Percentiles rank a stretch among this genome's conserved stretches.
Evolutionary conservation across 1,140 invertebrate genomes (phyloP).

Genomic region (Euwallacea similis): DNA sequence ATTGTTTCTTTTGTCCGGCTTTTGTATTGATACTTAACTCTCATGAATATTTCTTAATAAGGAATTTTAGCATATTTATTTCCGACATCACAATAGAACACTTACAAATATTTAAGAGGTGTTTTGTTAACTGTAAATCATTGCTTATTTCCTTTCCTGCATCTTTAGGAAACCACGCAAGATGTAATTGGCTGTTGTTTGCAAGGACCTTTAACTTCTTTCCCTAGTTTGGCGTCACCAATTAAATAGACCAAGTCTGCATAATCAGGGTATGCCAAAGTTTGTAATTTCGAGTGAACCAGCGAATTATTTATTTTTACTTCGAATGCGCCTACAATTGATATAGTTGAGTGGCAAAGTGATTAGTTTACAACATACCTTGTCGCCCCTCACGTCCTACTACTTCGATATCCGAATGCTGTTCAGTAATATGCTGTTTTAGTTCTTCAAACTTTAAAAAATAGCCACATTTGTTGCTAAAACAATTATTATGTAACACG

Average conservation of each 20-base stretch:
- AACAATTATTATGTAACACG: constrained; percentile 39
- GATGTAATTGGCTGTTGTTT: constrained; percentile 51
- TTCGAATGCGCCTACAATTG: constrained; percentile 57
- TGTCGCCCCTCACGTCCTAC: constrained; percentile 54
- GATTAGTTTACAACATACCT: constrained; percentile 42
- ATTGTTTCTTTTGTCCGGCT: too few relatives aligned
- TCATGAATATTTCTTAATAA: not conserved
- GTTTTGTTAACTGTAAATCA: constrained; percentile 3
- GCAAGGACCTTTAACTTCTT: constrained; percentile 40
- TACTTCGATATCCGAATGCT: constrained; percentile 54
- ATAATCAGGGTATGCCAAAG: constrained; percentile 56
- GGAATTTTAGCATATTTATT: constrained; percentile 34
- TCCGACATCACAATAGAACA: constrained; percentile 50
- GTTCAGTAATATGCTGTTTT: constrained; percentile 49
- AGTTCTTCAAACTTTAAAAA: constrained; percentile 56
- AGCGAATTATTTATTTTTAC: constrained; percentile 55
- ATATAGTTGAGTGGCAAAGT: constrained; percentile 21
- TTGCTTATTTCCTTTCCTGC: too few relatives aligned
- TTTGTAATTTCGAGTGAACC: constrained; percentile 58
- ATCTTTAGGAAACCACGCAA: constrained; percentile 35
- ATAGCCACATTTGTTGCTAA: constrained; percentile 57
- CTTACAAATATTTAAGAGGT: constrained; percentile 41
- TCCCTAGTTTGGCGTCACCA: constrained; percentile 47
- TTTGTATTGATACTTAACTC: not conserved
- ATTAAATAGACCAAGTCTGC: constrained; percentile 54